phyloP scores from a whole-genome alignment of 2,888 invertebrate species.

The Gnatocerus cornutus region DNA sequence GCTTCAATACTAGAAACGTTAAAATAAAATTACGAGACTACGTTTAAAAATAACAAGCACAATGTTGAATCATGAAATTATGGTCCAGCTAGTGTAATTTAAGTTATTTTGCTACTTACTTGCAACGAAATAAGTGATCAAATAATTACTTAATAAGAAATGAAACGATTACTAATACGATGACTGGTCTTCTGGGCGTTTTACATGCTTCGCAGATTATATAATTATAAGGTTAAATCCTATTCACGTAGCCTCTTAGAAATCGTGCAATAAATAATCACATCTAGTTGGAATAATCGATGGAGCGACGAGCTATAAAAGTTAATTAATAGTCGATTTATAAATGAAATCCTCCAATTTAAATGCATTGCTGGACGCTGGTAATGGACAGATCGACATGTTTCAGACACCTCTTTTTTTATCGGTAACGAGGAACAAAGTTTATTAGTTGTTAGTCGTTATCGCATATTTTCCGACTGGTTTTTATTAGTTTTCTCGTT shows the following conservation, averaged over 20 bases:
- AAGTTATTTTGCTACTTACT: background rate
- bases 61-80: background rate
- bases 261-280: background rate
- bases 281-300: conserved; percentile 1
- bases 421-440: no score
- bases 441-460: no score
- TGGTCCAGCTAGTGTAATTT: no score
- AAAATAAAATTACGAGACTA: background rate
- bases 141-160: background rate
- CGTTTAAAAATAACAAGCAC: background rate
- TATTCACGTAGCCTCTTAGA: background rate
- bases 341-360: background rate
- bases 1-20: background rate
- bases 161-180: background rate
- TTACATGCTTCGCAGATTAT: background rate
- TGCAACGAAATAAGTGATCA: background rate
- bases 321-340: background rate
- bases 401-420: no score
- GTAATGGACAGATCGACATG: no score
- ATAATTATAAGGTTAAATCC: background rate
- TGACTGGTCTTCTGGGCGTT: background rate
- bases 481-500: no score
- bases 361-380: background rate
- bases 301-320: background rate
- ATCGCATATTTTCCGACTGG: no score